phyloP scores from a whole-genome alignment of 2,888 invertebrate genomes.

The Spicauda simplicius region DNA sequence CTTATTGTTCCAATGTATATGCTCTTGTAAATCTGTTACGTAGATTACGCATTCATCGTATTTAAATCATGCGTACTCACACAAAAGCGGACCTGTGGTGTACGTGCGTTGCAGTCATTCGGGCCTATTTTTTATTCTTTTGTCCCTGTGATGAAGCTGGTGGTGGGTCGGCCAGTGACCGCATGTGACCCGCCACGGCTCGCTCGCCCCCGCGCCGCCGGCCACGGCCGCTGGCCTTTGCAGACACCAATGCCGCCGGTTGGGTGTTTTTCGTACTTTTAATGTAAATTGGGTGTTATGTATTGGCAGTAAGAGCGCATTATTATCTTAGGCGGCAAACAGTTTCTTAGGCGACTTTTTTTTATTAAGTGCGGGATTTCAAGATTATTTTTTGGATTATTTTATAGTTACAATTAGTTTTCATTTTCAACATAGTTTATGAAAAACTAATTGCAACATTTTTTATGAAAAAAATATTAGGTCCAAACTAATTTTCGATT shows the following conservation, averaged over 20 bases:
- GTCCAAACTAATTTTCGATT: too few relatives aligned
- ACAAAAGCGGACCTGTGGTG: background rate
- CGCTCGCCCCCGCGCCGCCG: background rate
- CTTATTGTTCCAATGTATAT: too few relatives aligned
- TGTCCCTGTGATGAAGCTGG: slow-evolving; percentile 1
- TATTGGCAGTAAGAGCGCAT: background rate
- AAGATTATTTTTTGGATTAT: too few relatives aligned
- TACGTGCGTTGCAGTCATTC: slow-evolving; percentile 1
- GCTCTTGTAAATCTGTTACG: too few relatives aligned
- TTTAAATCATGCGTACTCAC: background rate
- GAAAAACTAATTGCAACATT: too few relatives aligned
- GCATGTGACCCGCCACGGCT: slow-evolving; percentile 23
- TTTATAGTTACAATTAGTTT: too few relatives aligned
- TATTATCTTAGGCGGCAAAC: background rate
- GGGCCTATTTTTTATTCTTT: slow-evolving; percentile 15
- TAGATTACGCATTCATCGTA: too few relatives aligned
- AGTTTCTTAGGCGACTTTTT: background rate
- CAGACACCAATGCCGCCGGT: slow-evolving; percentile 20
- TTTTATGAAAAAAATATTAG: too few relatives aligned
- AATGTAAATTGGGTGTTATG: background rate
- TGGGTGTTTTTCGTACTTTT: background rate
- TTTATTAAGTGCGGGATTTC: too few relatives aligned
- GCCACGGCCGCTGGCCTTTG: slow-evolving; percentile 23
- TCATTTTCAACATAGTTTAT: too few relatives aligned
- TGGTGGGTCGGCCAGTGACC: slow-evolving; percentile 42